Evolutionary conservation across 2,113 vertebrate genomes (phyloP), one percentile per base, ranked within the genome.

Genomic region (Meles meles): DNA sequence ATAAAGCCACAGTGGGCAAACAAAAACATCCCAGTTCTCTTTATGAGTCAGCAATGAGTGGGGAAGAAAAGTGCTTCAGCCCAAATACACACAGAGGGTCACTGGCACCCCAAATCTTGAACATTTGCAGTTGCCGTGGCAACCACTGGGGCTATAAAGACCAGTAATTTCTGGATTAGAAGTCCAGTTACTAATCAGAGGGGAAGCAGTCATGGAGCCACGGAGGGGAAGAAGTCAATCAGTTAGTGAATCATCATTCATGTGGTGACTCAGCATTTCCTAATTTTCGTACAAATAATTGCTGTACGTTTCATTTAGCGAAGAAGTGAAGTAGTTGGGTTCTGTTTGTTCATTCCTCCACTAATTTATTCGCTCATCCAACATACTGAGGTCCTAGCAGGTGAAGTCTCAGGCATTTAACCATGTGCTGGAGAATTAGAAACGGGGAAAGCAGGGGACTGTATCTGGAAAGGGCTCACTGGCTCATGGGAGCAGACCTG

Each of bases 11-110:
- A 86, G 83, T 6, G 31, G 67, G 57, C 93, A 96, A 97, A 96
- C 85, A 89, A 89, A 95, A 88, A 76, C n/a, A 97, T 74, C 74
- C 49, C 42, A 25, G 0, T 90, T 93, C 74, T 80, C 79, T 94
- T 65, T 89, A 34, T 83, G 93, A 97, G 77, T 97, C 96, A 97
- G 67, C 96, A 82, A 2, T 92, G 55, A 74, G 86, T 87, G 52
- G 37, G 10, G 34, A 34, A 71, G 57, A 69, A 88, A 80, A 91
- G 55, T 21, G 42, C 34, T 89, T 88, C 59, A 95, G 81, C 86
- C 94, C 71, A 93, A 69, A 88, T 72, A 72, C 79, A 83, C 55
- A 89, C 34, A 47, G 44, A 72, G 8, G 13, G 31, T 55, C 52
- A 67, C 37, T 23, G 52, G 65, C 57, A 79, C 47, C 55, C 80